Percentiles rank a stretch among this genome's conserved stretches.
Conservation (phyloP, 2,113 vertebrate genomes). For the Pomatorhinus ruficollis region DNA sequence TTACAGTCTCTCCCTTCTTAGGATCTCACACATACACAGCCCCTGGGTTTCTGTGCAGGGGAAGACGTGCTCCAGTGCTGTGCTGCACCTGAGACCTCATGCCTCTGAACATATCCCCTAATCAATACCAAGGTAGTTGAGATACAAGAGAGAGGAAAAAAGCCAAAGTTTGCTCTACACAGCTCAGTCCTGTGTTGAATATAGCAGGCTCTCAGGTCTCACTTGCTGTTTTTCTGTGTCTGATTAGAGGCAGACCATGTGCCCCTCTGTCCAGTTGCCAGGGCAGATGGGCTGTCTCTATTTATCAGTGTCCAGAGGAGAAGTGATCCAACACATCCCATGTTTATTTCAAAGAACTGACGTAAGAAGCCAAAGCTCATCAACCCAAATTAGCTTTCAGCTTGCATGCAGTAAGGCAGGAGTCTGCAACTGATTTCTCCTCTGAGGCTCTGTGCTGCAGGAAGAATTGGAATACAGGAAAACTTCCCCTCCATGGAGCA, state of each 20-base stretch:
- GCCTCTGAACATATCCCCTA: not conserved
- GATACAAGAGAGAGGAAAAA: not conserved
- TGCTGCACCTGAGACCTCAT: not conserved
- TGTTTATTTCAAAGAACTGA: not conserved
- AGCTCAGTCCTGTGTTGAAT: not conserved
- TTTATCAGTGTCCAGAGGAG: not conserved
- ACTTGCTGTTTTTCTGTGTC: not conserved
- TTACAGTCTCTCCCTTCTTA: too few relatives aligned
- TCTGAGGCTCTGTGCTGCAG: not conserved
- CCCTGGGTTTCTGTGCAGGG: not conserved
- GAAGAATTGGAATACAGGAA: not conserved
- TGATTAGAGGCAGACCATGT: not conserved
- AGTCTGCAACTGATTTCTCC: not conserved
- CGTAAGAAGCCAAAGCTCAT: rapidly evolving
- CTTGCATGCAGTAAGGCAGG: not conserved
- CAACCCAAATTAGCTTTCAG: not conserved
- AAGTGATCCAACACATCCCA: not conserved
- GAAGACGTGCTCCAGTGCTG: not conserved
- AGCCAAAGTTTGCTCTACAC: not conserved
- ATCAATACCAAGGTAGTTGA: not conserved
- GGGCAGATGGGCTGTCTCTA: not conserved
- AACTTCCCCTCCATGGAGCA: not conserved
- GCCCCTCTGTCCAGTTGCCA: not conserved
- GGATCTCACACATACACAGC: not conserved
- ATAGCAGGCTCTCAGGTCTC: not conserved